These are phyloP conservation scores for Osmerus mordax DNA, from an alignment of 2,113 vertebrate species.

Conservation along the genomic window DNA sequence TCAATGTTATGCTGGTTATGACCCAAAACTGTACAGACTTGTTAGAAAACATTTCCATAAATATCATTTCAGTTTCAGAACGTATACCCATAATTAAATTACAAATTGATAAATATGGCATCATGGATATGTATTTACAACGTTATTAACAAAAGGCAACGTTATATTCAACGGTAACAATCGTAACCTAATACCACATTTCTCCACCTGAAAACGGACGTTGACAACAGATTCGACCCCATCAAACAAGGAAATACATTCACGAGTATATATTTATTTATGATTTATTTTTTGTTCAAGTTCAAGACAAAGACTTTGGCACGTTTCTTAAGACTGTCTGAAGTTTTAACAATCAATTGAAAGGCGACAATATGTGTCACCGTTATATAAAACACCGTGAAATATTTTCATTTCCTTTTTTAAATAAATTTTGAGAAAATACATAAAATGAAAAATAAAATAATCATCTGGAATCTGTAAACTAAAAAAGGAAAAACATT, in stretches of 20 bases:
- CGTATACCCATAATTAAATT: constrained; percentile 99
- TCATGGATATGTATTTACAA: constrained; percentile 99
- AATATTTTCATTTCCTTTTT: constrained; percentile 79
- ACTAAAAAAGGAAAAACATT: constrained; percentile 66
- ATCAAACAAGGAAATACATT: constrained; percentile 99
- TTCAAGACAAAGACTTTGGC: constrained; percentile 99
- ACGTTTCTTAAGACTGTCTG: constrained; percentile 97
- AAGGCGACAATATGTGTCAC: constrained; percentile 83
- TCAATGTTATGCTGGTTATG: constrained; percentile 97
- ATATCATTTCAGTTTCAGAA: constrained; percentile 98
- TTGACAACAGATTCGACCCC: constrained; percentile 93
- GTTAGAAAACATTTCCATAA: constrained; percentile 99
- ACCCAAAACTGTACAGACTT: constrained; percentile 98
- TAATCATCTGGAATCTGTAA: constrained; percentile 76
- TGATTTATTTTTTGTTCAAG: constrained; percentile 81
- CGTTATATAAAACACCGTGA: constrained; percentile 84
- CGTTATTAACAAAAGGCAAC: constrained; percentile 99
- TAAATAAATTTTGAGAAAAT: constrained; percentile 81
- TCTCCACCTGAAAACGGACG: constrained; percentile 93
- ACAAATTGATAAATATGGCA: constrained; percentile 99
- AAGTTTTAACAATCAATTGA: constrained; percentile 94
- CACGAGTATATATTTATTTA: constrained; percentile 92
- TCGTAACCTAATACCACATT: constrained; percentile 92
- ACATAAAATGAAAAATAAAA: constrained; percentile 80
- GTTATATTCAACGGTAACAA: constrained; percentile 96